Conservation (phyloP, 2,888 invertebrate species). For the Aspidapion aeneum region DNA sequence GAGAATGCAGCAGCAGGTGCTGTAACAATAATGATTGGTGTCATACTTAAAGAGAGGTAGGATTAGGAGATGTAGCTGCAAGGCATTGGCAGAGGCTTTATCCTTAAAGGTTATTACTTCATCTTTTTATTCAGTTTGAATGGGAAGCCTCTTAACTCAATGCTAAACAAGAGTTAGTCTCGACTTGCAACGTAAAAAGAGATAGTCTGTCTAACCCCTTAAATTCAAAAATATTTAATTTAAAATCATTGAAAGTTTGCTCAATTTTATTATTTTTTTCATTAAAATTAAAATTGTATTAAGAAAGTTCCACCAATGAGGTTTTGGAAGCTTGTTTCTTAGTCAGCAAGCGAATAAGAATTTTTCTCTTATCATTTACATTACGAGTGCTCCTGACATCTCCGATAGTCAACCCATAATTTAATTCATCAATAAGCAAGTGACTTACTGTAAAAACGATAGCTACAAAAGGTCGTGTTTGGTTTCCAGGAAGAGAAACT, state of each 20-base stretch:
- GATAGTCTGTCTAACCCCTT: constrained; percentile 1
- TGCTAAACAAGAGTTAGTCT: constrained; percentile 3
- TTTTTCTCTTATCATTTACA: constrained; percentile 12
- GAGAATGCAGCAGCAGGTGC: neutral
- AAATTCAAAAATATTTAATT: constrained; percentile 1
- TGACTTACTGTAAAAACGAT: constrained; percentile 4
- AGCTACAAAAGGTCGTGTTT: no score
- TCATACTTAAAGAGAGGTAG: neutral
- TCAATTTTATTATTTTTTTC: neutral
- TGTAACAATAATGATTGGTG: neutral
- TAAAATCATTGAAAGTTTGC: neutral
- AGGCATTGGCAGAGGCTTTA: constrained; percentile 4
- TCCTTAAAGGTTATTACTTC: constrained; percentile 6
- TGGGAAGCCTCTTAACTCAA: constrained; percentile 4
- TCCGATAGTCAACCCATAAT: neutral
- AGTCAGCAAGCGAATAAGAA: constrained; percentile 8
- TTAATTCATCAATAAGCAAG: neutral
- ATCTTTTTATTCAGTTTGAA: neutral
- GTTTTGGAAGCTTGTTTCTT: constrained; percentile 8
- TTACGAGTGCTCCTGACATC: neutral
- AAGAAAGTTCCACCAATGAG: neutral
- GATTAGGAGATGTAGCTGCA: neutral
- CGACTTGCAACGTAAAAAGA: constrained; percentile 7
- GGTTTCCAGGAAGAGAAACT: no score
- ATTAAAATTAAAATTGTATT: neutral